Percentiles rank a stretch among this genome's conserved stretches.
Conservation (phyloP, 1,140 invertebrate species). For the Calosoma granatense region DNA sequence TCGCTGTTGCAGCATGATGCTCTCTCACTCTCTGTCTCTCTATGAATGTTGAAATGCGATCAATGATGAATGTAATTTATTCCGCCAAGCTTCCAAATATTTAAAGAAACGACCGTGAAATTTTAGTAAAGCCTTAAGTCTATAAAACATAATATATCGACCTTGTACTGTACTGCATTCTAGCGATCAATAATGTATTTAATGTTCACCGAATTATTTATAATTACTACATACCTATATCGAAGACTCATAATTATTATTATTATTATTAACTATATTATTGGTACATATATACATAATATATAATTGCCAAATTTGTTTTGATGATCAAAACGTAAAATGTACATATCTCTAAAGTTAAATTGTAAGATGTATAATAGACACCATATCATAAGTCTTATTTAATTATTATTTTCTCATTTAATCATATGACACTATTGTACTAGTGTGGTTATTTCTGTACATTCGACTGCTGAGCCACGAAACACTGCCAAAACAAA, state of each 20-base stretch:
- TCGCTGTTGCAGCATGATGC: too few species aligned
- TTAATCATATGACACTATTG: background rate
- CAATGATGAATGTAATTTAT: background rate
- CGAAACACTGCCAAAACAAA: background rate
- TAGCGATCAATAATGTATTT: too few species aligned
- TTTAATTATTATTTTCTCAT: conserved; percentile 1
- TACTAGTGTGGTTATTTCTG: conserved; percentile 2
- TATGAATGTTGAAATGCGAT: background rate
- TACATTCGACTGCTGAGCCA: conserved; percentile 1
- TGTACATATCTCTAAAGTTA: background rate
- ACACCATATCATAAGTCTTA: background rate
- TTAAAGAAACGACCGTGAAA: background rate
- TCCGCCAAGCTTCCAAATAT: background rate
- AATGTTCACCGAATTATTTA: conserved; percentile 8
- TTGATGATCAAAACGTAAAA: background rate
- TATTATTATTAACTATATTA: too few species aligned
- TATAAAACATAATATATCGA: background rate
- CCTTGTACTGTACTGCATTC: too few species aligned
- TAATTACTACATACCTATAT: background rate
- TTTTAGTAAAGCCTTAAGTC: background rate
- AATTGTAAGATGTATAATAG: background rate
- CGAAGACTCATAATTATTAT: background rate
- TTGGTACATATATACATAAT: background rate
- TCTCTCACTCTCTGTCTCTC: too few species aligned
- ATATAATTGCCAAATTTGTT: background rate